Evolutionary conservation across 2,113 vertebrate genomes (phyloP).

Genomic region (Aegypius monachus): DNA sequence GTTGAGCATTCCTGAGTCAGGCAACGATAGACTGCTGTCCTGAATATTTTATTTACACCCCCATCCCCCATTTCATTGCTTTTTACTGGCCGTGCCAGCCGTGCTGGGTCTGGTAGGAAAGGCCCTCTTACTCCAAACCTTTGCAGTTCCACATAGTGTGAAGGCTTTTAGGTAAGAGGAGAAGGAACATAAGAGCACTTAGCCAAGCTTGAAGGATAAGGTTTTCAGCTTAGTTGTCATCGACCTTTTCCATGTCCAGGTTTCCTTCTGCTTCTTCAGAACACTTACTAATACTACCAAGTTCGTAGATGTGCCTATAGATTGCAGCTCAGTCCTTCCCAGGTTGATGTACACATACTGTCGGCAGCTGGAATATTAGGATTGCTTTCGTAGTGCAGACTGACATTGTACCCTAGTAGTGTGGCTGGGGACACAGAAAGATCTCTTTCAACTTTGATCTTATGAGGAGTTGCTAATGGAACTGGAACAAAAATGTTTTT

Average conservation of each 20-base stretch:
- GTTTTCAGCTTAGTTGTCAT: not conserved
- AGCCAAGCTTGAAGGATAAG: not conserved
- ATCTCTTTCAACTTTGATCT: not conserved
- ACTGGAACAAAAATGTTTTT: not conserved
- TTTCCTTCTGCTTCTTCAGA: not conserved
- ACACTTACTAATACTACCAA: not conserved
- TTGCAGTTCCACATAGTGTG: not conserved
- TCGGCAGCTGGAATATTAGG: not conserved
- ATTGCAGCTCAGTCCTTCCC: not conserved
- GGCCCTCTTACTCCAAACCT: not conserved
- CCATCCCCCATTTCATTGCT: not conserved
- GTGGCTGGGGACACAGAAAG: not conserved
- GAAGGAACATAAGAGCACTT: not conserved
- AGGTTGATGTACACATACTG: fast-evolving
- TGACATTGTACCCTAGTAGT: fast-evolving
- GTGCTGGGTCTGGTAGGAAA: not conserved
- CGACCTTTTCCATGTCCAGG: not conserved
- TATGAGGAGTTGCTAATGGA: not conserved
- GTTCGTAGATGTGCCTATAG: fast-evolving
- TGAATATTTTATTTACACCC: not conserved
- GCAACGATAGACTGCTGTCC: not conserved
- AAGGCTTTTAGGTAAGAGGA: not conserved
- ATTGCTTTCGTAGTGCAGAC: not conserved
- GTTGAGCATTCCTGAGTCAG: not conserved
- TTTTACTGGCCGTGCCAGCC: not conserved